phyloP scores from a whole-genome alignment of 2,113 vertebrate species.

The Oncorhynchus mykiss region DNA sequence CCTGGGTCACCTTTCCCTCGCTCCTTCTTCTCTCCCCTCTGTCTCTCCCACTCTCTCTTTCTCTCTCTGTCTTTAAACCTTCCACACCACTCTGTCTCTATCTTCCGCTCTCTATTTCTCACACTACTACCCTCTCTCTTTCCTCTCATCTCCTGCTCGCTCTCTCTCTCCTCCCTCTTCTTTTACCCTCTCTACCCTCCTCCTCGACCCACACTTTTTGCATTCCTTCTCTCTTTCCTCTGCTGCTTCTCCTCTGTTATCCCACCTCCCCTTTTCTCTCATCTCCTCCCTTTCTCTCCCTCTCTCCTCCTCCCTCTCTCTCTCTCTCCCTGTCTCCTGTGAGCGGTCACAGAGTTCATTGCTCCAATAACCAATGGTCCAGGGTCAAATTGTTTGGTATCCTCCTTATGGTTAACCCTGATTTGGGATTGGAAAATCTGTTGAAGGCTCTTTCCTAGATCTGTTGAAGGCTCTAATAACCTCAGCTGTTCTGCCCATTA shows the following conservation, averaged over 20 bases:
- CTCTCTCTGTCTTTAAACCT: too few relatives aligned
- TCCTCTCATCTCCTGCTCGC: too few relatives aligned
- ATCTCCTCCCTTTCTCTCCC: not conserved
- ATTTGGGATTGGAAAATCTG: too few relatives aligned
- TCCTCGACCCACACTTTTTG: not conserved
- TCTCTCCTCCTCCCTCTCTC: not conserved
- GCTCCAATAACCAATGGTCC: too few relatives aligned
- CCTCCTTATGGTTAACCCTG: too few relatives aligned
- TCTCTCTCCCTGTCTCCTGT: not conserved
- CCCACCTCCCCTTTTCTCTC: not conserved
- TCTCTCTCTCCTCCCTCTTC: not conserved
- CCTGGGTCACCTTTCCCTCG: not conserved
- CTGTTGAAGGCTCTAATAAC: constrained; percentile 5
- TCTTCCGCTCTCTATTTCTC: too few relatives aligned
- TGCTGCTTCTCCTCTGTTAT: too few relatives aligned
- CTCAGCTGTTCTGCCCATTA: not conserved
- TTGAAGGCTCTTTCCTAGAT: constrained; percentile 1
- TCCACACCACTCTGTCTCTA: too few relatives aligned
- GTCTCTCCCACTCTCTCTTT: too few relatives aligned
- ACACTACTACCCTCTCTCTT: not conserved
- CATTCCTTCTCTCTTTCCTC: too few relatives aligned
- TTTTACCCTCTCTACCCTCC: not conserved
- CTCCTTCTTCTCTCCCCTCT: not conserved
- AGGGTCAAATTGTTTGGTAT: too few relatives aligned
- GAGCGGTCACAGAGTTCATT: not conserved